These are phyloP conservation scores for Sebastes cheni DNA, from an alignment of 2,797 vertebrate species.

Conservation along the genomic window DNA sequence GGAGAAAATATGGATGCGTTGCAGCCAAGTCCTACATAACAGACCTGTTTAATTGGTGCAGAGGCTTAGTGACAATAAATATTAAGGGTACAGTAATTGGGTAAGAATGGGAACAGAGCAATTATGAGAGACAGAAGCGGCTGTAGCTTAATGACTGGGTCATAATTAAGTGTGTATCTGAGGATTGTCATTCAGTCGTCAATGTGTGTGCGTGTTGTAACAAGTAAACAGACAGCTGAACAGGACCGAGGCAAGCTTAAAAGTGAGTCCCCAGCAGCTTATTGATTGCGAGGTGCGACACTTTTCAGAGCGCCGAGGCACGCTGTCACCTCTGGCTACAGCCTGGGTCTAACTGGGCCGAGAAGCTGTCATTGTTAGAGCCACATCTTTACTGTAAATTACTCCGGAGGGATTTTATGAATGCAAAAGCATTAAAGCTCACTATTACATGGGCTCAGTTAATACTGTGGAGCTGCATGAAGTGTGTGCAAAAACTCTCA, in stretches of 20 bases:
- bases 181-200: neutral
- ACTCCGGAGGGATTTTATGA: neutral
- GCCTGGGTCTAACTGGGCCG: neutral
- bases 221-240: neutral
- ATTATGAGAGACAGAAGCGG: conserved; percentile 3
- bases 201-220: neutral
- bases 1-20: conserved; percentile 3
- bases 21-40: conserved; percentile 10
- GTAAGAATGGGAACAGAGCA: conserved; percentile 14
- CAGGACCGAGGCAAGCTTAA: neutral
- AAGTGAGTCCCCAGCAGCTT: neutral
- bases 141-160: neutral
- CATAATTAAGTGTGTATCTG: neutral
- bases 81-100: conserved; percentile 24
- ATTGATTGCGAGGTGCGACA: conserved; percentile 6
- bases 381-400: neutral
- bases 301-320: neutral
- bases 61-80: conserved; percentile 18
- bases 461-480: neutral
- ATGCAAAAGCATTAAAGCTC: conserved; percentile 2
- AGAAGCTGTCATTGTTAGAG: conserved; percentile 7
- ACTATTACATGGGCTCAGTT: neutral
- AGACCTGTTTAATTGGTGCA: conserved; percentile 31
- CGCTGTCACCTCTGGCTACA: neutral
- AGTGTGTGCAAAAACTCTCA: neutral